phyloP scores from a whole-genome alignment of 2,888 invertebrate species.

The Petrolisthes manimaculis region DNA sequence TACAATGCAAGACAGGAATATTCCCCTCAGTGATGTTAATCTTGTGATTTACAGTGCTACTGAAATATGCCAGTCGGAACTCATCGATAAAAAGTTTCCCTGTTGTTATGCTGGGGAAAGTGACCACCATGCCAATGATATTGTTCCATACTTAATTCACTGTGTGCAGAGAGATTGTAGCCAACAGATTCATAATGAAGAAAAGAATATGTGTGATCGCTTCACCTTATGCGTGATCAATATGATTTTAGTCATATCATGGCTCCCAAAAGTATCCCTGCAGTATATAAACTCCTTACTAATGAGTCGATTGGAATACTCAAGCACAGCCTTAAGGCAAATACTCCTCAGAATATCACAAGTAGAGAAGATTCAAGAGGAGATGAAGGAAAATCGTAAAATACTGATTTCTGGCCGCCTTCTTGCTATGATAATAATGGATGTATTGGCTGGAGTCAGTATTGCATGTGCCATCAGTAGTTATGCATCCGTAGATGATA shows the following conservation, averaged over 20 bases:
- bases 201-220: neutral
- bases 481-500: conserved; percentile 43
- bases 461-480: conserved; percentile 34
- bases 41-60: conserved; percentile 27
- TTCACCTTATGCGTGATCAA: conserved; percentile 13
- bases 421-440: conserved; percentile 39
- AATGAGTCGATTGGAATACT: conserved; percentile 29
- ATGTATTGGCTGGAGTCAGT: conserved; percentile 29
- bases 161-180: conserved; percentile 27
- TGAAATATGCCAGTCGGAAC: conserved; percentile 49
- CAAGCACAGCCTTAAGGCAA: conserved; percentile 41
- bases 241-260: conserved; percentile 13
- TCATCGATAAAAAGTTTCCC: conserved; percentile 27
- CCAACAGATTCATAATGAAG: neutral
- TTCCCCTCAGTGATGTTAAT: conserved; percentile 42
- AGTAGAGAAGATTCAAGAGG: conserved; percentile 21
- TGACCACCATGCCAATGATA: conserved; percentile 28
- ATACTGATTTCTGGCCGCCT: conserved; percentile 38
- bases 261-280: conserved; percentile 33
- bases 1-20: conserved; percentile 7
- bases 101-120: neutral
- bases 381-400: neutral
- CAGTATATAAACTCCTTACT: conserved; percentile 32
- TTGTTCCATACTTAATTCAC: conserved; percentile 47
- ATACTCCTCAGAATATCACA: conserved; percentile 39